These are phyloP conservation scores for Microchirus variegatus DNA, from an alignment of 2,797 vertebrate genomes.

Conservation along the genomic window DNA sequence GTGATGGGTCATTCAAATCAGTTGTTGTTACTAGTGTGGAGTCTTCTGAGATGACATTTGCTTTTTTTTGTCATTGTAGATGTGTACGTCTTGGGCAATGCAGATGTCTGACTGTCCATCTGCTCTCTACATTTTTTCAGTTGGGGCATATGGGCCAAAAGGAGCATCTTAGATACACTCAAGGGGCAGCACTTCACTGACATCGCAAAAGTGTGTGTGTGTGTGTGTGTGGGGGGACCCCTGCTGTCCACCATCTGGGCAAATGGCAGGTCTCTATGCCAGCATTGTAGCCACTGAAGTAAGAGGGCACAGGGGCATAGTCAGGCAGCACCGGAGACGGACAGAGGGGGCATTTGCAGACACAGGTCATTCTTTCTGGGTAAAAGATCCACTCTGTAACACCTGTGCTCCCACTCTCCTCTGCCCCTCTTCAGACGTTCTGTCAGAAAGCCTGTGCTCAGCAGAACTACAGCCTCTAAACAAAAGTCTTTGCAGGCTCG, in stretches of 20 bases:
- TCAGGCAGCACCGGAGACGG: conserved; percentile 62
- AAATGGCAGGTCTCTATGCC: conserved; percentile 77
- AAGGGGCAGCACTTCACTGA: conserved; percentile 70
- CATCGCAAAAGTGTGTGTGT: conserved; percentile 55
- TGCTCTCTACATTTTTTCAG: conserved; percentile 31
- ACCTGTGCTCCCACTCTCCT: conserved; percentile 77
- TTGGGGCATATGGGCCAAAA: conserved; percentile 55
- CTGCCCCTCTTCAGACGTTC: conserved; percentile 72
- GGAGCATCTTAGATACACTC: conserved; percentile 63
- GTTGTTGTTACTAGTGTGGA: neutral
- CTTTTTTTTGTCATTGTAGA: conserved; percentile 14
- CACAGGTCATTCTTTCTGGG: conserved; percentile 73
- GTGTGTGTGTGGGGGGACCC: no score
- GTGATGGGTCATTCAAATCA: neutral
- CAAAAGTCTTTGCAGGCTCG: conserved; percentile 71
- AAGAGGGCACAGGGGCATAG: conserved; percentile 70
- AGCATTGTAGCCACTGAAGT: conserved; percentile 65
- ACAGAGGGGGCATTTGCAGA: conserved; percentile 74
- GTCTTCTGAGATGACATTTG: conserved; percentile 7
- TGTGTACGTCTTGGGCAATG: conserved; percentile 11
- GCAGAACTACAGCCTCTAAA: conserved; percentile 74
- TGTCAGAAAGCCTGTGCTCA: conserved; percentile 79
- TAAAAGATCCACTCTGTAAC: conserved; percentile 74
- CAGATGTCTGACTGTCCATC: conserved; percentile 38
- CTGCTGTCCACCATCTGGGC: conserved; percentile 81